Evolutionary conservation across 2,113 vertebrate genomes (phyloP).

Genomic region (Carassius auratus): DNA sequence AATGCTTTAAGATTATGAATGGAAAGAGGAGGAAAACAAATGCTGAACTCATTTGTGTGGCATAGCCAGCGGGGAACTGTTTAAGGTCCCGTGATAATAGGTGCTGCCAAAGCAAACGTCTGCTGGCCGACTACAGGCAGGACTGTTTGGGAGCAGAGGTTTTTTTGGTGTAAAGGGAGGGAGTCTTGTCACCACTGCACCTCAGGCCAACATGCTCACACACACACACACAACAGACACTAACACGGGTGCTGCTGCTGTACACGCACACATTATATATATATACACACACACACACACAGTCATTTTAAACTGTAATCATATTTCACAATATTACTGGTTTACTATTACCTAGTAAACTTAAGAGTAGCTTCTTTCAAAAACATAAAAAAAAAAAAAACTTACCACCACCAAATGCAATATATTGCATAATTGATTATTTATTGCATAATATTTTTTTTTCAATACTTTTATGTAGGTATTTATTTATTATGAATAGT

Average conservation of each 20-base stretch:
- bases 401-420: neutral
- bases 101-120: conserved; percentile 80
- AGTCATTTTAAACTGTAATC: no score
- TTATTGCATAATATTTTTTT: no score
- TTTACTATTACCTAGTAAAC: no score
- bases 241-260: neutral
- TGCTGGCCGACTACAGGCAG: conserved; percentile 70
- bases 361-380: neutral
- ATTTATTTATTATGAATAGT: neutral
- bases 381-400: neutral
- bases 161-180: conserved; percentile 47
- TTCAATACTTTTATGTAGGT: neutral
- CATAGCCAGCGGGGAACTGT: conserved; percentile 63
- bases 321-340: no score
- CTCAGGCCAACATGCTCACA: neutral
- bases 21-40: conserved; percentile 60
- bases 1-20: conserved; percentile 59
- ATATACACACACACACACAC: no score
- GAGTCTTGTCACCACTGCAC: conserved; percentile 13
- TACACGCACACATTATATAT: no score
- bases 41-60: conserved; percentile 67
- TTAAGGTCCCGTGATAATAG: conserved; percentile 73
- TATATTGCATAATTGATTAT: no score
- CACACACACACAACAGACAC: conserved; percentile 53
- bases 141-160: conserved; percentile 44